A percentile compares a stretch with the other conserved stretches of the same genome.
Conservation (phyloP, 2,113 vertebrate species). For the Chascanopsetta lugubris region DNA sequence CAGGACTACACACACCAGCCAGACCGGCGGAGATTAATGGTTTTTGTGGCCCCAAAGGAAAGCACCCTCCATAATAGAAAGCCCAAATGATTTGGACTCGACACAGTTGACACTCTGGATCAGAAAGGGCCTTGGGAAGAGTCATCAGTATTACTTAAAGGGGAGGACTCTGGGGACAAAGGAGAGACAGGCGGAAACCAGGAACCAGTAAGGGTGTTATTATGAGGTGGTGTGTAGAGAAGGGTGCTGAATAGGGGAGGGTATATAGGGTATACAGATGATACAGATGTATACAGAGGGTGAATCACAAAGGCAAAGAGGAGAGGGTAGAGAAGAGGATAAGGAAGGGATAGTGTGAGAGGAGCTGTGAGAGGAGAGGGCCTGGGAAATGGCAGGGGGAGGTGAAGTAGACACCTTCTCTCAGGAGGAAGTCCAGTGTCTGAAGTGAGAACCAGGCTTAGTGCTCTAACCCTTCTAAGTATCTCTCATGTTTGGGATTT, state of each 20-base stretch:
- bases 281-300: constrained; percentile 35
- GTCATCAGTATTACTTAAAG: constrained; percentile 55
- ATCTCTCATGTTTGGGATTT: constrained; percentile 28
- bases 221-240: constrained; percentile 42
- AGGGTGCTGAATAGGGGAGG: constrained; percentile 29
- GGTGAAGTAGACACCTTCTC: constrained; percentile 49
- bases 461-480: constrained; percentile 39
- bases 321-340: constrained; percentile 40
- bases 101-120: constrained; percentile 56
- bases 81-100: constrained; percentile 66
- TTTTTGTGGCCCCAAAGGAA: constrained; percentile 49
- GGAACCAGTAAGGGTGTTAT: constrained; percentile 29
- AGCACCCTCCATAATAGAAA: constrained; percentile 58
- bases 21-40: constrained; percentile 67
- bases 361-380: constrained; percentile 52
- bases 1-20: constrained; percentile 47
- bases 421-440: constrained; percentile 37
- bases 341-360: constrained; percentile 39
- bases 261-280: constrained; percentile 27
- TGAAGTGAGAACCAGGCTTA: constrained; percentile 59
- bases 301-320: constrained; percentile 44
- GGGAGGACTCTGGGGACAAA: constrained; percentile 48
- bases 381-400: constrained; percentile 66
- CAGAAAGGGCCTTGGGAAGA: constrained; percentile 59
- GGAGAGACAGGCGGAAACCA: constrained; percentile 21